Base-by-base conservation (phyloP, 1,140 invertebrate species). In the Hyles euphorbiae region DNA sequence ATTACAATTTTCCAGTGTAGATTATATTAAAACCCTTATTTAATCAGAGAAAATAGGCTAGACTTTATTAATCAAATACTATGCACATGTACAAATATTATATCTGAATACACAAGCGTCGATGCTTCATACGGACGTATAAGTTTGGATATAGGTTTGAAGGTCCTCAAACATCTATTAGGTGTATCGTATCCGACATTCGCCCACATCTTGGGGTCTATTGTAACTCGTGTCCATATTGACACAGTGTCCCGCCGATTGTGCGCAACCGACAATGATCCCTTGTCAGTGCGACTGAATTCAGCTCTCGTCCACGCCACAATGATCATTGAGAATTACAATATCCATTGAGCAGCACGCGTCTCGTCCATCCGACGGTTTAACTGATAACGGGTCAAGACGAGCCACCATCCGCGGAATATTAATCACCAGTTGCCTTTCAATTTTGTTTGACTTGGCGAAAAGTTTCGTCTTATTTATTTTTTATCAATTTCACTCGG, bases 401-500 rank as follows among this genome's bases (percentile, higher is more conserved):
- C 8, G 8, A 22, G 22, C 22, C 22, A 22, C 22, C 22, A 22
- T 22, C 36, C 36, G 36, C 36, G 36, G 36, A 40, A 40, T 40
- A 40, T 40, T 40, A 40, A 40, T 40, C 36, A 40, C 36, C 36
- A 40, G 36, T 22, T 22, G 22, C 22, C 36, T 8, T 72, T 73
- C 63, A 78, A 81, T 76, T 81, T 79, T 79, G 81, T 83, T 82
- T 85, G 76, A 81, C 68, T 82, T 83, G 63, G 74, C 74, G 59
- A 76, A 84, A 85, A 86, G 70, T 83, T 85, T 70, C 65, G 53
- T 81, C 75, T 86, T 88, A 87, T 88, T 87, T 88, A 87, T 86
- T 88, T 88, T 88, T 88, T 88, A 87, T 87, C 79, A 84, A 86
- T 87, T 82, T 80, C 78, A 79, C 81, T 76, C 81, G 72, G 61